Evolutionary conservation across 2,888 invertebrate genomes (phyloP).

Genomic region (Rhogogaster chlorosoma): DNA sequence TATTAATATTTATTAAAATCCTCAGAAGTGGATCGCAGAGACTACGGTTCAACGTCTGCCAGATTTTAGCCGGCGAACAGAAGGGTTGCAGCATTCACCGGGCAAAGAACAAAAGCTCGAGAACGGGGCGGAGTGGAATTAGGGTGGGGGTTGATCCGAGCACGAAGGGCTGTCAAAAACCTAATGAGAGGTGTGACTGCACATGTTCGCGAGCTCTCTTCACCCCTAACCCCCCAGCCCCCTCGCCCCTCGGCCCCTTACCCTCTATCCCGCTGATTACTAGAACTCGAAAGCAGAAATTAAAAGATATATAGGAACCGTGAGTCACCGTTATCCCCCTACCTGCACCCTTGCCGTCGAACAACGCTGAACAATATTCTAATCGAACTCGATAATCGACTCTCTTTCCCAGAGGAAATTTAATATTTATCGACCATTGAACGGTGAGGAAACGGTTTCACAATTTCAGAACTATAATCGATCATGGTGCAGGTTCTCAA

Average conservation of each 20-base stretch:
- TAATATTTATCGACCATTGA: conserved; percentile 18
- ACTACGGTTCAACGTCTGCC: neutral
- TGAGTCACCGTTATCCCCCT: conserved; percentile 60
- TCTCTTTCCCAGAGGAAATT: conserved; percentile 20
- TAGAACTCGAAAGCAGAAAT: conserved; percentile 67
- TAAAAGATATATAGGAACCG: conserved; percentile 63
- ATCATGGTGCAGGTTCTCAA: conserved; percentile 5
- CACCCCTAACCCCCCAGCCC: conserved; percentile 53
- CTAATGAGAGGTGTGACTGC: conserved; percentile 78
- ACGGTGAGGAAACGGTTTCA: conserved; percentile 4
- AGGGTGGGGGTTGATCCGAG: conserved; percentile 74
- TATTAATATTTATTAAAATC: conserved; percentile 18
- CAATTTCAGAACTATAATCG: conserved; percentile 12
- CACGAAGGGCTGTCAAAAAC: conserved; percentile 78
- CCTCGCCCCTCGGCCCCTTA: conserved; percentile 51
- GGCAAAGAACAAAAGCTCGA: conserved; percentile 48
- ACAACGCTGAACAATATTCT: conserved; percentile 14
- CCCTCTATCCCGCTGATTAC: conserved; percentile 63
- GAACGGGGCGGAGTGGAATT: conserved; percentile 53
- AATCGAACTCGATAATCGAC: conserved; percentile 40
- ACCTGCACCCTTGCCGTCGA: neutral
- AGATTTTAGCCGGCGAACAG: conserved; percentile 40
- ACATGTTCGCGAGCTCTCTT: conserved; percentile 72
- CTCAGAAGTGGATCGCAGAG: neutral
- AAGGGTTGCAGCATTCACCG: conserved; percentile 46